Percentiles rank a stretch among this genome's conserved stretches.
Conservation (phyloP, 2,888 invertebrate genomes). For the Sminthurinus aureus region DNA sequence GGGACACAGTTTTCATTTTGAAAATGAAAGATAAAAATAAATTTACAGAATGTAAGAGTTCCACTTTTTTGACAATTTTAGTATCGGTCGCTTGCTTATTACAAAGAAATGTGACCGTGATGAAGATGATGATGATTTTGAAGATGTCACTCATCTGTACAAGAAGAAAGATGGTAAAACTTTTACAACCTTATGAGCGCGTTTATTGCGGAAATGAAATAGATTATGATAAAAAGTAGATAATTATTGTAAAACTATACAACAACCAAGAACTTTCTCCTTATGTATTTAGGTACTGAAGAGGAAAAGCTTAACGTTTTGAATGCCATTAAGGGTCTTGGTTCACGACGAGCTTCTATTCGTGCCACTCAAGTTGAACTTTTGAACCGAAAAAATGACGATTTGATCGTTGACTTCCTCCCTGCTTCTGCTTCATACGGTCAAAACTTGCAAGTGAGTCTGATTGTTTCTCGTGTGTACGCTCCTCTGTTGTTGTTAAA, state of each 20-base stretch:
- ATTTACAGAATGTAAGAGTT: not conserved
- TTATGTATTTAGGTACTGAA: constrained; percentile 65
- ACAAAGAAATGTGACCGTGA: constrained; percentile 72
- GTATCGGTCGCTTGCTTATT: constrained; percentile 74
- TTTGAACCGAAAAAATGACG: constrained; percentile 68
- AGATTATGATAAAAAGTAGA: not conserved
- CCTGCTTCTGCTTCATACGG: constrained; percentile 73
- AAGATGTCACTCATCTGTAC: constrained; percentile 73
- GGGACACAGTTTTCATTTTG: not conserved
- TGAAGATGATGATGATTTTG: constrained; percentile 72
- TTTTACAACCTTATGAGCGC: not conserved
- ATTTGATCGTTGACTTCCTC: constrained; percentile 67
- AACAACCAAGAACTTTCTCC: too few species aligned
- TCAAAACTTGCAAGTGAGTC: constrained; percentile 71
- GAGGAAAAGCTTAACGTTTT: constrained; percentile 73
- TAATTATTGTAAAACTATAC: too few species aligned
- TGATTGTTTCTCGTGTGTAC: too few species aligned
- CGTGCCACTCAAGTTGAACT: constrained; percentile 36
- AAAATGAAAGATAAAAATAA: not conserved
- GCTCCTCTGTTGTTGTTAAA: too few species aligned
- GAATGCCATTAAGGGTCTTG: constrained; percentile 73
- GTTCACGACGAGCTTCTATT: constrained; percentile 70
- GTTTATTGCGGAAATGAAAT: not conserved
- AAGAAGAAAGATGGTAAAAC: constrained; percentile 68
- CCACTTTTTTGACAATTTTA: constrained; percentile 61